Evolutionary conservation across 2,797 vertebrate species (phyloP).

Genomic region (Gadopsis bispinosus): DNA sequence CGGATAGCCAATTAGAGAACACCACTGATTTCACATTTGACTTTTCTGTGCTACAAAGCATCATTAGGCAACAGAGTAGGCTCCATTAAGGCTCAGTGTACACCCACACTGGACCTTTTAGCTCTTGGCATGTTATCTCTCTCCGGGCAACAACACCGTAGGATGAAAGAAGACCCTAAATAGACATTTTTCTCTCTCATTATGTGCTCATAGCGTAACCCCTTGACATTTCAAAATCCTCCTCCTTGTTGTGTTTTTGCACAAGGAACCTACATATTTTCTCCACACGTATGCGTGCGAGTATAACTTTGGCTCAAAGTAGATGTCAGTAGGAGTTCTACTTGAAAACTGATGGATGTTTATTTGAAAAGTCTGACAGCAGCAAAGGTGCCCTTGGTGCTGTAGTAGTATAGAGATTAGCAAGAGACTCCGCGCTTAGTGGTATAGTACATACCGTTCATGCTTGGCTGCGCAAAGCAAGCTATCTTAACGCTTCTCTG

Average conservation of each 20-base stretch:
- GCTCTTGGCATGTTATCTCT: conserved; percentile 61
- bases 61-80: conserved; percentile 70
- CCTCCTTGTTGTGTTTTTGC: conserved; percentile 21
- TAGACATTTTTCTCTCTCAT: conserved; percentile 63
- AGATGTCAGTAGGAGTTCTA: not conserved
- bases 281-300: not conserved
- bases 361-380: not conserved
- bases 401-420: conserved; percentile 20
- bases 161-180: conserved; percentile 68
- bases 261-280: conserved; percentile 4
- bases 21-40: conserved; percentile 74
- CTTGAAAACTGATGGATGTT: conserved; percentile 8
- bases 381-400: conserved; percentile 32
- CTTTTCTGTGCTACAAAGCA: conserved; percentile 74
- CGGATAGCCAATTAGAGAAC: conserved; percentile 73
- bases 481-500: conserved; percentile 3
- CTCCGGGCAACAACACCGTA: conserved; percentile 51
- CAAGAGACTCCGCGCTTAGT: conserved; percentile 13
- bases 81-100: conserved; percentile 41
- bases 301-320: conserved; percentile 1
- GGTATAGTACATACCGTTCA: conserved; percentile 32
- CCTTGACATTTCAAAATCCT: conserved; percentile 56
- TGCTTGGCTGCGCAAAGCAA: conserved; percentile 8
- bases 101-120: conserved; percentile 76
- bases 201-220: conserved; percentile 48